A percentile compares a stretch with the other conserved stretches of the same genome.
phyloP scores from a whole-genome alignment of 2,888 invertebrate species.

The Cybosia mesomella region DNA sequence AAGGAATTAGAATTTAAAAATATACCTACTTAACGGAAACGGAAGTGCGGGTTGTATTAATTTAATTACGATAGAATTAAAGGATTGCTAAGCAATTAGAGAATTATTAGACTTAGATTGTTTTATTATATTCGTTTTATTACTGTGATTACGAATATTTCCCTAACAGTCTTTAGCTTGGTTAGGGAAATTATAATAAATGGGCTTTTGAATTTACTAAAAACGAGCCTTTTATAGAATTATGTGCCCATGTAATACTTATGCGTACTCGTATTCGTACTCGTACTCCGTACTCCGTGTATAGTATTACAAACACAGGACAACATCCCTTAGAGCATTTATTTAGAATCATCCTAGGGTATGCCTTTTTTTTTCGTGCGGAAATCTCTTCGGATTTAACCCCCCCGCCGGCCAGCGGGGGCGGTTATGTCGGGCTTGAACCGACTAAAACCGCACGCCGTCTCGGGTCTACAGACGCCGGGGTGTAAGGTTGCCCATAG shows the following conservation, averaged over 20 bases:
- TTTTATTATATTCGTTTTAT: neutral
- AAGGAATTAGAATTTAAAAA: constrained; percentile 42
- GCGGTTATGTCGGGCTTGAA: too few relatives aligned
- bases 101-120: neutral
- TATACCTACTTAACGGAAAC: constrained; percentile 42
- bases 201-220: neutral
- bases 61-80: constrained; percentile 11
- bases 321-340: neutral
- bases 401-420: too few relatives aligned
- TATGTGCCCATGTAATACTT: neutral
- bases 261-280: too few relatives aligned
- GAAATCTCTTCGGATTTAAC: too few relatives aligned
- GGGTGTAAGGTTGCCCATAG: too few relatives aligned
- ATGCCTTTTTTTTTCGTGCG: too few relatives aligned
- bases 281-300: too few relatives aligned
- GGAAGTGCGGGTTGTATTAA: constrained; percentile 30
- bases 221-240: neutral
- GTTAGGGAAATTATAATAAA: neutral
- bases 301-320: neutral
- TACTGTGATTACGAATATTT: neutral
- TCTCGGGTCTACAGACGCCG: too few relatives aligned
- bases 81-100: neutral
- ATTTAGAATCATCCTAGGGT: too few relatives aligned
- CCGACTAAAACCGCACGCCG: too few relatives aligned
- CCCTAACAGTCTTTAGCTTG: neutral